Base-by-base conservation (phyloP, 2,797 vertebrate genomes). In the Argentina silus region DNA sequence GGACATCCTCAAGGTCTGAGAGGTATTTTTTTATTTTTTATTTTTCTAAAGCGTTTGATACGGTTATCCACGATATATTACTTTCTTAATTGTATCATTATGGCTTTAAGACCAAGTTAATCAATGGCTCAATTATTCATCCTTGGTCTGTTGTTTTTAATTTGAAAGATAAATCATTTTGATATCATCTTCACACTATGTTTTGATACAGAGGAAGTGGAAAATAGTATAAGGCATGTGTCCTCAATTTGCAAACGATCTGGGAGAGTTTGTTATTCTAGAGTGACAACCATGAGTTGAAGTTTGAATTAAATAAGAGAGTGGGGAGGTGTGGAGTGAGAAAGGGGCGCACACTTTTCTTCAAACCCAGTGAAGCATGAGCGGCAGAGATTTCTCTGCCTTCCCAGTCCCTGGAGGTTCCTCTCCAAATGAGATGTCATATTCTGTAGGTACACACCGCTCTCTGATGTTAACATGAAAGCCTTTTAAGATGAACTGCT, bases 401-500 rank as follows among this genome's bases (percentile, higher is more conserved):
- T 56, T 64, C 19, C 62, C 57, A 27, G 48, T 47, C 60, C 73
- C 50, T 7, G 12, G 48, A 67, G 47, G 48, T 23, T 55, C 17
- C n/a, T 67, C 47, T 55, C 42, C 42, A 68, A 69, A 69, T 64
- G 59, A 64, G 36, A 69, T 69, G 36, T 64, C 45, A 12, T 55
- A 36, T 75, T 63, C 60, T 53, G 42, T 50, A 68, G 66, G 73
- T 51, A 43, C 56, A 67, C 55, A 75, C 10, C 23, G 8, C 67
- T 55, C 47, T 36, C 59, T 69, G 59, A 64, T 45, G 73, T 63
- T 47, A 69, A 75, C 73, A 75, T 75, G 59, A 69, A 75, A 75
- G 73, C 66, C 42, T 48, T 12, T 66, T 57, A 67, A 17, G 27
- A 55, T 73, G 23, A 47, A 66, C 51, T 51, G 42, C 17, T 50